phyloP scores from a whole-genome alignment of 2,888 invertebrate genomes.

The Colletes collaris region DNA sequence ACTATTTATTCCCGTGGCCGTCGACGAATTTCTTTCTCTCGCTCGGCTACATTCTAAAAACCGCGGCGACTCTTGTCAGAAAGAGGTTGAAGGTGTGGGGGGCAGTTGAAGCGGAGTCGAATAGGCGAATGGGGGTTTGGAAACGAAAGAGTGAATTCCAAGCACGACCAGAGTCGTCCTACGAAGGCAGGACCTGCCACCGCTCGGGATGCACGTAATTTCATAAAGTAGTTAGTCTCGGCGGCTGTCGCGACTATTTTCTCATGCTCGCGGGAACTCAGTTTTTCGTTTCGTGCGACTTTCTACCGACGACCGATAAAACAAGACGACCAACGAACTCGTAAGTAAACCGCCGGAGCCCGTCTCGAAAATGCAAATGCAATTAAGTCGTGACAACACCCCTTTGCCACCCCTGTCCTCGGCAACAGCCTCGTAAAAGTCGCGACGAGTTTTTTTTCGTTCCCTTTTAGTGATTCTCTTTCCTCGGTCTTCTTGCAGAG shows the following conservation, averaged over 20 bases:
- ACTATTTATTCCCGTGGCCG: constrained; percentile 26
- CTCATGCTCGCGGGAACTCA: neutral
- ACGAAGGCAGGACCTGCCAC: constrained; percentile 35
- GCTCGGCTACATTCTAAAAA: constrained; percentile 24
- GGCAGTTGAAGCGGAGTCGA: neutral
- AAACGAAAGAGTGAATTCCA: constrained; percentile 52
- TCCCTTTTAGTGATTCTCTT: constrained; percentile 17
- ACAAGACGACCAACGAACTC: constrained; percentile 46
- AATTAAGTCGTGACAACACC: constrained; percentile 56
- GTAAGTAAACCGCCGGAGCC: constrained; percentile 36
- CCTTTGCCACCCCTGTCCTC: neutral
- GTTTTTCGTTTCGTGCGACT: constrained; percentile 4
- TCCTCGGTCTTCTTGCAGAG: constrained; percentile 11
- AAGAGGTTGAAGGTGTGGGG: neutral
- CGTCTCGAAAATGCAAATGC: constrained; percentile 70
- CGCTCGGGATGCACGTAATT: constrained; percentile 54
- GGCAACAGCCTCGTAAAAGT: constrained; percentile 5
- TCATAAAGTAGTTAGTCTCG: constrained; percentile 62
- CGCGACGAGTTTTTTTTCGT: neutral
- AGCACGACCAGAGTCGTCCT: constrained; percentile 41
- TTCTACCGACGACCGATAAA: constrained; percentile 41
- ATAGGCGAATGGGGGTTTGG: neutral
- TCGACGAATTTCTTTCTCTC: constrained; percentile 35
- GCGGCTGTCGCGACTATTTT: constrained; percentile 44
- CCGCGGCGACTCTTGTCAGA: neutral